Evolutionary conservation across 2,113 vertebrate genomes (phyloP), one percentile per base, ranked within the genome.

Genomic region (Tenebrosternarchus preto): DNA sequence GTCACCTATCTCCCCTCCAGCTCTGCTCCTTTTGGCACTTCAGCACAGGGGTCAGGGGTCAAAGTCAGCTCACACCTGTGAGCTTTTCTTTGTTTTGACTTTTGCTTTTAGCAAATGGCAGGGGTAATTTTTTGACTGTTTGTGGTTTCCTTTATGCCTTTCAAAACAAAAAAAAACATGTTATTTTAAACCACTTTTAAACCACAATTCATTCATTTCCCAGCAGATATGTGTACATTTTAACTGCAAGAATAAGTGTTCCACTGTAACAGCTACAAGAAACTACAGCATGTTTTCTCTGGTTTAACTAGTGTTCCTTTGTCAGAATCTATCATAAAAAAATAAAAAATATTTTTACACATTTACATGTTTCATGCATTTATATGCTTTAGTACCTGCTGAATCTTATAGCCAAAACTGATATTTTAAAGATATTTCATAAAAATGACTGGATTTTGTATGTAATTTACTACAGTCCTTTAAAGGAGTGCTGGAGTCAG

Each of bases 31-130:
- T 80, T 70, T 82, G 57, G 76, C 50, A 70, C 77, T 80, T 83
- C 69, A 75, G 20, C 79, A 71, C 77, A 64, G 66, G 55, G 82
- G 81, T 80, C 72, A 85, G 8, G 55, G 36, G 83, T 61, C 84
- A 53, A 77, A 72, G 29, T 29, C n/a, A 71, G 71, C 73, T 78
- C 59, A 77, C 64, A 86, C 67, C 77, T 82, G 33, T 75, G 77
- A 78, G 17, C 74, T 43, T 67, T 64, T 36, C 55, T 77, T 70
- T 85, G 43, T 59, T 63, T 82, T 68, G 70, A 31, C 63, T 43
- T 25, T 15, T 50, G 31, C 43, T 61, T 69, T 82, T 22, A 73
- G 31, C 27, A 66, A 16, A 59, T 3, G 20, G 20, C 24, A 29
- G 60, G 24, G 25, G 4, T n/a, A n/a, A n/a, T n/a, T n/a, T n/a